Evolutionary conservation across 2,113 vertebrate species (phyloP).

Genomic region (Apteryx owenii): DNA sequence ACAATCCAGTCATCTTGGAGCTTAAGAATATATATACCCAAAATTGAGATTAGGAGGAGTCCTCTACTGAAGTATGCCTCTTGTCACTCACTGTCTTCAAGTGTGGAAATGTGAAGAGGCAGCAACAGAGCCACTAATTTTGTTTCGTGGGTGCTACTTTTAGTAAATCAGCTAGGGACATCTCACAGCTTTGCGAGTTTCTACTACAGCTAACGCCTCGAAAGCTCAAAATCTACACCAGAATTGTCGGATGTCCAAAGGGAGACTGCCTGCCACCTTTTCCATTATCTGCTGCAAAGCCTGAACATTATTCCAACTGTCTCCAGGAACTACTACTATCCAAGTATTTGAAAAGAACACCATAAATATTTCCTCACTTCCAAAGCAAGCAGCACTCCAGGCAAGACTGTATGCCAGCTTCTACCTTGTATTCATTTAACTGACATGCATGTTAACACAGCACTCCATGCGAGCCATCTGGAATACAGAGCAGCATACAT

Average conservation of each 20-base stretch:
- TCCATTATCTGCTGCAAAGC: rapidly evolving
- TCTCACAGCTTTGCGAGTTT: rapidly evolving
- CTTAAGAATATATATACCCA: neutral
- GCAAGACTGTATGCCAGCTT: neutral
- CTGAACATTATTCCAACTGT: rapidly evolving
- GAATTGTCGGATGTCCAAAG: rapidly evolving
- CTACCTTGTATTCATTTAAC: neutral
- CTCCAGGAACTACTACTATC: rapidly evolving
- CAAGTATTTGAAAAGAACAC: rapidly evolving
- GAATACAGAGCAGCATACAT: neutral
- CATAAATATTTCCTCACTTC: rapidly evolving
- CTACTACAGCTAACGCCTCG: rapidly evolving
- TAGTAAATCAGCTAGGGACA: neutral
- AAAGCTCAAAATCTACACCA: rapidly evolving
- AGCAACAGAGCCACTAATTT: rapidly evolving
- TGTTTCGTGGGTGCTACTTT: neutral
- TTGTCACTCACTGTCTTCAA: neutral
- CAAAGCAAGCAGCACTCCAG: neutral
- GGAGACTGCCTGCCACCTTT: neutral
- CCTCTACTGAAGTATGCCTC: neutral
- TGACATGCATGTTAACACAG: rapidly evolving
- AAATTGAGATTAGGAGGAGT: neutral
- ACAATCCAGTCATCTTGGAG: too few relatives aligned
- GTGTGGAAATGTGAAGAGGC: neutral
- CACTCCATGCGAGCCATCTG: neutral